Conservation (phyloP, 2,888 invertebrate species). For the Agrotis ipsilon region DNA sequence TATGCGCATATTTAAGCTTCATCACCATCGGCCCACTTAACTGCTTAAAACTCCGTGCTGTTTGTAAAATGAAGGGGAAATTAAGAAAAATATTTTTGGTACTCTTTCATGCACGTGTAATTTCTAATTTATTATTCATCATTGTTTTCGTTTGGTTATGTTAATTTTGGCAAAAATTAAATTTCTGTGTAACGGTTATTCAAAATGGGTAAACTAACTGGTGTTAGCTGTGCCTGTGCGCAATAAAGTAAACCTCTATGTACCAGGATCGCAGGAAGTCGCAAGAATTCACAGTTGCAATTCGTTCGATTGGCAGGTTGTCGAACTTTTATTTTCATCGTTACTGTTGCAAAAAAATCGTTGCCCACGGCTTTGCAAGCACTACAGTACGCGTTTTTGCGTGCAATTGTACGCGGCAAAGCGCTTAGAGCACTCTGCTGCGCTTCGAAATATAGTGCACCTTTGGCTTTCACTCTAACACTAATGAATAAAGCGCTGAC, state of each 20-base stretch:
- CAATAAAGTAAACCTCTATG: conserved; percentile 16
- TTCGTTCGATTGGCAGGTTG: conserved; percentile 35
- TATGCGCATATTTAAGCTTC: conserved; percentile 83
- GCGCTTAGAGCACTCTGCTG: conserved; percentile 39
- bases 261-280: conserved; percentile 9
- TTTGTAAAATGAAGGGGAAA: conserved; percentile 78
- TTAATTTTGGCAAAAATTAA: conserved; percentile 8
- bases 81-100: conserved; percentile 67
- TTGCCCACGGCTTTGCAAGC: conserved; percentile 37
- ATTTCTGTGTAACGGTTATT: not conserved
- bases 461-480: conserved; percentile 7
- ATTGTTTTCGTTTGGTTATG: conserved; percentile 38
- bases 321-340: conserved; percentile 50
- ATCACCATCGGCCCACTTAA: conserved; percentile 69
- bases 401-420: conserved; percentile 38
- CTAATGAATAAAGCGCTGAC: conserved; percentile 20
- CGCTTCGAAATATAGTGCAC: conserved; percentile 20
- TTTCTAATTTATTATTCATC: conserved; percentile 41
- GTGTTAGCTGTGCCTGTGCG: not conserved
- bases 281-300: conserved; percentile 19
- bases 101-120: conserved; percentile 41
- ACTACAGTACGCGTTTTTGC: conserved; percentile 48
- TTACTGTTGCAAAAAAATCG: conserved; percentile 45
- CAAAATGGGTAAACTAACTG: not conserved
- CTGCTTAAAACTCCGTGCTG: conserved; percentile 64